Conservation (phyloP, 2,797 vertebrate species). For the Argya squamiceps region DNA sequence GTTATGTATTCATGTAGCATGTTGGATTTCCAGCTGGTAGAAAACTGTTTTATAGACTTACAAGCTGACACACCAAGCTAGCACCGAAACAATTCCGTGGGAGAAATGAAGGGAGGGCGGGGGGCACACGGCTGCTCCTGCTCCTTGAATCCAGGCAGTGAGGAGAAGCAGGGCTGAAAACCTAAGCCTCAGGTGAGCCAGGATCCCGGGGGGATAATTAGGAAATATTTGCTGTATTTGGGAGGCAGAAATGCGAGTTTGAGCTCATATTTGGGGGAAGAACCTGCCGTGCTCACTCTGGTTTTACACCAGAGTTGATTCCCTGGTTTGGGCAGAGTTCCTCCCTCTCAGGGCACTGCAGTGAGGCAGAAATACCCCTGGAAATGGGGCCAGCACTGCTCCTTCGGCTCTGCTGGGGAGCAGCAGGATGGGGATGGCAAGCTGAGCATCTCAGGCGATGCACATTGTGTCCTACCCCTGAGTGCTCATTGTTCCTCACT, state of each 20-base stretch:
- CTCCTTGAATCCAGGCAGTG: conserved; percentile 43
- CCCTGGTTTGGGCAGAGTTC: background rate
- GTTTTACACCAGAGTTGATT: background rate
- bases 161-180: conserved; percentile 44
- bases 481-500: background rate
- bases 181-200: conserved; percentile 56
- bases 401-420: background rate
- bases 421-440: background rate
- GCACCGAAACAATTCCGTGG: conserved; percentile 75
- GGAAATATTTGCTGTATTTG: conserved; percentile 19
- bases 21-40: conserved; percentile 87
- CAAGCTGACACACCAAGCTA: conserved; percentile 81
- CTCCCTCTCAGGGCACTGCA: background rate
- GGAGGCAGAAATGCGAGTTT: background rate
- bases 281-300: background rate
- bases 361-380: background rate
- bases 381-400: background rate
- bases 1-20: conserved; percentile 88
- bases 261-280: background rate
- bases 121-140: background rate
- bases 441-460: background rate
- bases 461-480: background rate
- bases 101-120: conserved; percentile 57
- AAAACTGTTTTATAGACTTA: conserved; percentile 84
- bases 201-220: background rate